These are phyloP conservation scores for Tetramorium parvispinum DNA, from an alignment of 1,140 invertebrate genomes.

Conservation along the genomic window DNA sequence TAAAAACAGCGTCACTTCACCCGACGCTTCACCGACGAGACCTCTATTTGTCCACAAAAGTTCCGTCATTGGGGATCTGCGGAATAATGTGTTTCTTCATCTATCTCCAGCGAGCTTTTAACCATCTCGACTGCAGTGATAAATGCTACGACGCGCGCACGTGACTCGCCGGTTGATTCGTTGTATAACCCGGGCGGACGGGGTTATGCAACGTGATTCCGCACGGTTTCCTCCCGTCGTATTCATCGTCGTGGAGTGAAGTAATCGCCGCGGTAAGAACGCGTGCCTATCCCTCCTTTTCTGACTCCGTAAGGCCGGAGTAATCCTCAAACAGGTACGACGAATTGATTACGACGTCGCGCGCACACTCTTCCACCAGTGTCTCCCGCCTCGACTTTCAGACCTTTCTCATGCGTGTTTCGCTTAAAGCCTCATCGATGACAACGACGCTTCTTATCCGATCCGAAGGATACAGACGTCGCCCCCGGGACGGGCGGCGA, in stretches of 20 bases:
- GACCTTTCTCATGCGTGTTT: neutral
- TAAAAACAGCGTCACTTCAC: neutral
- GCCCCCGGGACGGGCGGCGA: constrained; percentile 1
- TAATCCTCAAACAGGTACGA: constrained; percentile 36
- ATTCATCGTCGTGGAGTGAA: constrained; percentile 59
- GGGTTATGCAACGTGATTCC: constrained; percentile 66
- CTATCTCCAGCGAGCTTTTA: constrained; percentile 18
- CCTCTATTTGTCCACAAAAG: neutral
- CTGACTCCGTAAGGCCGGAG: neutral
- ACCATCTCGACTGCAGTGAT: constrained; percentile 15
- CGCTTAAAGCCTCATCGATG: neutral
- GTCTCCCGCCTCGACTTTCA: too few relatives aligned
- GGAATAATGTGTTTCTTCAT: neutral
- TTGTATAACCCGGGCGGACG: constrained; percentile 59
- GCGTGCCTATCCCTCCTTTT: neutral
- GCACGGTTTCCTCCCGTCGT: constrained; percentile 53
- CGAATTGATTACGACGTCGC: constrained; percentile 24
- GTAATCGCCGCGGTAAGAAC: constrained; percentile 51
- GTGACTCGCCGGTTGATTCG: constrained; percentile 55
- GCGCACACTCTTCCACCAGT: neutral
- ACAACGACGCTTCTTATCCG: constrained; percentile 26
- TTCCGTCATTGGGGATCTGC: neutral
- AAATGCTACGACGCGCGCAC: constrained; percentile 33
- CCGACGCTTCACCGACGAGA: neutral
- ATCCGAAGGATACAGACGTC: constrained; percentile 25